Conservation (phyloP, 2,113 vertebrate genomes). For the Gulo gulo region DNA sequence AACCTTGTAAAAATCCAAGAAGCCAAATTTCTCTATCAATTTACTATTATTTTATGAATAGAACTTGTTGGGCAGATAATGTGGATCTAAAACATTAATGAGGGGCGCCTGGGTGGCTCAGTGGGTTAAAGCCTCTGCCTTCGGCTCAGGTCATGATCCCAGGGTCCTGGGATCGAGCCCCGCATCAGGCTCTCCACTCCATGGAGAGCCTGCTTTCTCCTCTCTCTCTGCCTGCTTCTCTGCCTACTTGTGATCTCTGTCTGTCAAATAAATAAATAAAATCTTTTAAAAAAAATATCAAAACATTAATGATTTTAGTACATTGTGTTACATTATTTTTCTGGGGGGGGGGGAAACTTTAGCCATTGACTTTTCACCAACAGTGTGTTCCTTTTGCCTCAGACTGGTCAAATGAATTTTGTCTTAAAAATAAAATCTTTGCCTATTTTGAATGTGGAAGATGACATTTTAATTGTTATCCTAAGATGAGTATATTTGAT, state of each 20-base stretch:
- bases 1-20: neutral
- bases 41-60: neutral
- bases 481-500: neutral
- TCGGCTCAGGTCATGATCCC: too few relatives aligned
- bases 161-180: too few relatives aligned
- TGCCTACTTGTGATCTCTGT: too few relatives aligned
- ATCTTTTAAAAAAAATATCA: neutral
- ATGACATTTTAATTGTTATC: neutral
- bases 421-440: slow-evolving; percentile 31
- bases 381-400: neutral
- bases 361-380: neutral
- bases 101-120: neutral
- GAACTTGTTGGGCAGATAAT: neutral
- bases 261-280: too few relatives aligned
- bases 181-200: too few relatives aligned
- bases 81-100: neutral
- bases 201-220: too few relatives aligned
- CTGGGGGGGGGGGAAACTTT: neutral
- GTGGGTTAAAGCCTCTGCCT: too few relatives aligned
- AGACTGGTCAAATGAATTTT: neutral
- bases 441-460: neutral
- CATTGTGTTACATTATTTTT: neutral
- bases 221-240: too few relatives aligned
- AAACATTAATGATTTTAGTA: neutral
- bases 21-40: neutral